phyloP scores from a whole-genome alignment of 2,888 invertebrate species.

The Amblyteles armatorius region DNA sequence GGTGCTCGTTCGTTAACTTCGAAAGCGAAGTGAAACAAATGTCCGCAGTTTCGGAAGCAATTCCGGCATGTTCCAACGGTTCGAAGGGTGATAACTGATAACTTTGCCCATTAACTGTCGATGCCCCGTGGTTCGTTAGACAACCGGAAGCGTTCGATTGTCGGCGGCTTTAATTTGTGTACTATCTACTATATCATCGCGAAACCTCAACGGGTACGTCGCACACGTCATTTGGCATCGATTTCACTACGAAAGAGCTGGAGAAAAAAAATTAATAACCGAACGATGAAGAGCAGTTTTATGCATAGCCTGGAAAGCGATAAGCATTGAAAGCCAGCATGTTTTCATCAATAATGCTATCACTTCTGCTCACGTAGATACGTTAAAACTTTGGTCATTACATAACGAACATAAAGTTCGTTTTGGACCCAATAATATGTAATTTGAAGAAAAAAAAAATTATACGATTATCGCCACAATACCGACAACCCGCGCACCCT shows the following conservation, averaged over 20 bases:
- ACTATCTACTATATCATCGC: not conserved
- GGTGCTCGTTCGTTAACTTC: slow-evolving; percentile 46
- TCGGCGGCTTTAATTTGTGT: not conserved
- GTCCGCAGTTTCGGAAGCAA: slow-evolving; percentile 73
- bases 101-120: slow-evolving; percentile 80
- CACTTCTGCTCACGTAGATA: too few relatives aligned
- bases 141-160: slow-evolving; percentile 57
- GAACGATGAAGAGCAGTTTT: too few relatives aligned
- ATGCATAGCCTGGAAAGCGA: too few relatives aligned
- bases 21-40: slow-evolving; percentile 73
- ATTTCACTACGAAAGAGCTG: not conserved
- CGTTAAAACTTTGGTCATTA: too few relatives aligned
- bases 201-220: not conserved
- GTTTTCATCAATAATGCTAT: too few relatives aligned
- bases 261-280: not conserved
- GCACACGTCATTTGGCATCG: not conserved
- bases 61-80: slow-evolving; percentile 72
- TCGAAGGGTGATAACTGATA: slow-evolving; percentile 74
- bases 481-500: too few relatives aligned
- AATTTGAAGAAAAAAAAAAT: too few relatives aligned
- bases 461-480: too few relatives aligned
- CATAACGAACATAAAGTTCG: too few relatives aligned
- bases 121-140: slow-evolving; percentile 75
- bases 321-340: too few relatives aligned
- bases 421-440: too few relatives aligned